Evolutionary conservation across 2,888 invertebrate genomes (phyloP).

Genomic region (Alloplasta piceator): DNA sequence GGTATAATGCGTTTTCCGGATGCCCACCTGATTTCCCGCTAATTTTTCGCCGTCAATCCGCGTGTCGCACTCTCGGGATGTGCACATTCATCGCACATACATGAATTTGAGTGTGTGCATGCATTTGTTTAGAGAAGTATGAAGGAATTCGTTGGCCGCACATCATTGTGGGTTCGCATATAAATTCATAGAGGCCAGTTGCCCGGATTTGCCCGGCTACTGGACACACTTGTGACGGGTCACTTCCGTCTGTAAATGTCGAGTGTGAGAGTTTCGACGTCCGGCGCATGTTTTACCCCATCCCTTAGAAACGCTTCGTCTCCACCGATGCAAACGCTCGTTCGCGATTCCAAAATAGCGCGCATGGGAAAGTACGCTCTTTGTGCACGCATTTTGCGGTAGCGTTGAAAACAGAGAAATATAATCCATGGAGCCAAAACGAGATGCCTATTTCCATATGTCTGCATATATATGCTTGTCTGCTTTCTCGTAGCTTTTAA

Average conservation of each 20-base stretch:
- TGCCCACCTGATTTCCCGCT: conserved; percentile 61
- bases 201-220: conserved; percentile 25
- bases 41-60: conserved; percentile 63
- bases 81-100: not conserved
- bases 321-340: conserved; percentile 11
- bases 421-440: not conserved
- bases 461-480: not conserved
- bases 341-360: not conserved
- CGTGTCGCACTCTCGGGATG: conserved; percentile 23
- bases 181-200: not conserved
- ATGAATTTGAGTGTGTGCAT: not conserved
- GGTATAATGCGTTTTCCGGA: conserved; percentile 63
- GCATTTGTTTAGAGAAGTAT: not conserved
- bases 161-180: too few relatives aligned
- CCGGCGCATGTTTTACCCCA: conserved; percentile 7
- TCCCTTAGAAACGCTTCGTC: conserved; percentile 26
- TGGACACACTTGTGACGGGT: conserved; percentile 61
- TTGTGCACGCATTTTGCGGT: not conserved
- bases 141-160: conserved; percentile 37
- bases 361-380: not conserved
- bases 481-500: conserved; percentile 14
- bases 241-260: conserved; percentile 40
- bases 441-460: not conserved
- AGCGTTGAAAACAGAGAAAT: conserved; percentile 5
- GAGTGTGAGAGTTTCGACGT: conserved; percentile 33